Evolutionary conservation across 2,113 vertebrate genomes (phyloP).

Genomic region (Tapirus terrestris): DNA sequence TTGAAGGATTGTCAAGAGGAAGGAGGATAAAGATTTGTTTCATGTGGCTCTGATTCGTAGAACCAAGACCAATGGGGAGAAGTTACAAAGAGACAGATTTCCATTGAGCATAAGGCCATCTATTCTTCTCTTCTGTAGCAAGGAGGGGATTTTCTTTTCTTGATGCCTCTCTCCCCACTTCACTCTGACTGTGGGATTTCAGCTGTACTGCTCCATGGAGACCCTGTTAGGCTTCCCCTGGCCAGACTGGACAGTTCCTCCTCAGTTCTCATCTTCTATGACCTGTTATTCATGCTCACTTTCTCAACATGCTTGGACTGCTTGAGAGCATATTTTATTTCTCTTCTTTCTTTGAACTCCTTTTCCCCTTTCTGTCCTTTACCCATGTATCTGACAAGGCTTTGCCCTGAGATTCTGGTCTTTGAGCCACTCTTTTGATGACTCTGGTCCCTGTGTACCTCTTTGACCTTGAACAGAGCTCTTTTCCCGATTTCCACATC

Average conservation of each 20-base stretch:
- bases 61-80: background rate
- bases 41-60: background rate
- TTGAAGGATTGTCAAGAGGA: background rate
- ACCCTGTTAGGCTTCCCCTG: background rate
- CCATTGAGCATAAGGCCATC: background rate
- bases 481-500: background rate
- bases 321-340: background rate
- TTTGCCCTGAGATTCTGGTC: background rate
- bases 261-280: background rate
- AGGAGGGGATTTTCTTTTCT: background rate
- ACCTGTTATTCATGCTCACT: background rate
- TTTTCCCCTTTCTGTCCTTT: background rate
- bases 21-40: background rate
- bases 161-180: background rate
- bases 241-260: background rate
- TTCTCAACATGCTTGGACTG: background rate
- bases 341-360: background rate
- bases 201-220: rapidly evolving
- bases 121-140: background rate
- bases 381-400: background rate
- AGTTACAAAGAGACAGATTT: background rate
- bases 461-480: background rate
- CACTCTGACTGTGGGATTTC: rapidly evolving
- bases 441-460: background rate
- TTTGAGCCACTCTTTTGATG: background rate